Conservation (phyloP, 92 coral and sea anemone genomes). For the Porites lobata region DNA sequence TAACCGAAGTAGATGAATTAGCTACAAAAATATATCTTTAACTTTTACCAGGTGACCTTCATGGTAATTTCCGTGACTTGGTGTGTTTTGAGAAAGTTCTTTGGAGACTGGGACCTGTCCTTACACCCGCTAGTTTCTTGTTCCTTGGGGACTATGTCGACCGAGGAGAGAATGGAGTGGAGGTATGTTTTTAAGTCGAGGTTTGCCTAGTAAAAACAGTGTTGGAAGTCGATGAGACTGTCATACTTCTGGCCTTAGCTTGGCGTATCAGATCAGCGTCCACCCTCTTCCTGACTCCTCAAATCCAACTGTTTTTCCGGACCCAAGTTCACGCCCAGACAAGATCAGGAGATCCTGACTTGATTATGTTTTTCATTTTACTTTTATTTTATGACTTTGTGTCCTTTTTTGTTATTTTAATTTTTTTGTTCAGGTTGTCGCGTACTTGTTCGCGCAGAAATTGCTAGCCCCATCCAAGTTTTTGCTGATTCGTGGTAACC, state of each 20-base stretch:
- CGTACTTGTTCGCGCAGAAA: slow-evolving; percentile 90
- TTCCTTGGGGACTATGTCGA: slow-evolving; percentile 95
- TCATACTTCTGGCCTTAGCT: no score
- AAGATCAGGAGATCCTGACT: no score
- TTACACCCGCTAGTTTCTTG: slow-evolving; percentile 88
- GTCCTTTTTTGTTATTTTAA: no score
- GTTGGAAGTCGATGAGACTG: no score
- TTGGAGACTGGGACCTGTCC: slow-evolving; percentile 94
- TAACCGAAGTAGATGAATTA: not conserved
- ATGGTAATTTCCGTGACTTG: slow-evolving; percentile 94
- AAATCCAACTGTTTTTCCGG: no score
- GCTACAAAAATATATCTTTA: not conserved
- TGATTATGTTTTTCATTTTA: not conserved
- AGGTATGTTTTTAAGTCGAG: slow-evolving; percentile 55
- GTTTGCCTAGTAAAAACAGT: no score
- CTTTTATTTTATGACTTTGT: not conserved
- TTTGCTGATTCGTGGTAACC: slow-evolving; percentile 93
- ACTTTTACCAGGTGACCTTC: slow-evolving; percentile 77
- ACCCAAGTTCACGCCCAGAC: no score
- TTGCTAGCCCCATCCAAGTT: slow-evolving; percentile 91
- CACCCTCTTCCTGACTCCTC: no score
- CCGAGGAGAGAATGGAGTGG: slow-evolving; percentile 93
- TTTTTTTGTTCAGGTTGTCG: slow-evolving; percentile 72
- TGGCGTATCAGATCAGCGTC: no score
- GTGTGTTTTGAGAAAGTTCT: slow-evolving; percentile 95